These are phyloP conservation scores for Craterocephalus amniculus DNA, from an alignment of 2,797 vertebrate species.

Conservation along the genomic window DNA sequence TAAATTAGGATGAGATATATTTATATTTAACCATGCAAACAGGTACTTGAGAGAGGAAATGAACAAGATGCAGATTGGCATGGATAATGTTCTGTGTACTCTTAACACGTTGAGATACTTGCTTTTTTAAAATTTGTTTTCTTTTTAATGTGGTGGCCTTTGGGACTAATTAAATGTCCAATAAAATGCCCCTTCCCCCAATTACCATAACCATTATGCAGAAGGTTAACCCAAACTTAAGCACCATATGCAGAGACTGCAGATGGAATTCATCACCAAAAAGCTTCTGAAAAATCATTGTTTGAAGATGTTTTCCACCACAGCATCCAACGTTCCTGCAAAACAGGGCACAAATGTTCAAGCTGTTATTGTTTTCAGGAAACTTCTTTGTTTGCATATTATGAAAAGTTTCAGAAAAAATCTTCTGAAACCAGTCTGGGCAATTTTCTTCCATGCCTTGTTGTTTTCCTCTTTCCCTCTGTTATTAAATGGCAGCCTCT, in stretches of 20 bases:
- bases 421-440: slow-evolving; percentile 25
- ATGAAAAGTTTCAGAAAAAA: background rate
- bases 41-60: no score
- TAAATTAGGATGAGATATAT: no score
- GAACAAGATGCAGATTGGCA: no score
- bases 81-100: no score
- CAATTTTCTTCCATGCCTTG: slow-evolving; percentile 30
- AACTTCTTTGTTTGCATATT: slow-evolving; percentile 34
- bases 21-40: no score
- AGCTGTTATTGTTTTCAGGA: slow-evolving; percentile 4
- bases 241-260: no score
- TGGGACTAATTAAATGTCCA: no score
- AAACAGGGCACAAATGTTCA: slow-evolving; percentile 28
- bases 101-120: no score
- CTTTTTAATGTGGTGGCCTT: no score
- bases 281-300: slow-evolving; percentile 35
- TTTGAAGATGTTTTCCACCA: slow-evolving; percentile 7
- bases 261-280: slow-evolving; percentile 18
- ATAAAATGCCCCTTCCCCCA: background rate
- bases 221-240: no score
- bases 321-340: no score
- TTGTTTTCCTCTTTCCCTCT: slow-evolving; percentile 51
- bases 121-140: no score
- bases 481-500: slow-evolving; percentile 67
- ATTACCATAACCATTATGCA: slow-evolving; percentile 6